Evolutionary conservation across 2,797 vertebrate genomes (phyloP).

Genomic region (Typhlichthys subterraneus): DNA sequence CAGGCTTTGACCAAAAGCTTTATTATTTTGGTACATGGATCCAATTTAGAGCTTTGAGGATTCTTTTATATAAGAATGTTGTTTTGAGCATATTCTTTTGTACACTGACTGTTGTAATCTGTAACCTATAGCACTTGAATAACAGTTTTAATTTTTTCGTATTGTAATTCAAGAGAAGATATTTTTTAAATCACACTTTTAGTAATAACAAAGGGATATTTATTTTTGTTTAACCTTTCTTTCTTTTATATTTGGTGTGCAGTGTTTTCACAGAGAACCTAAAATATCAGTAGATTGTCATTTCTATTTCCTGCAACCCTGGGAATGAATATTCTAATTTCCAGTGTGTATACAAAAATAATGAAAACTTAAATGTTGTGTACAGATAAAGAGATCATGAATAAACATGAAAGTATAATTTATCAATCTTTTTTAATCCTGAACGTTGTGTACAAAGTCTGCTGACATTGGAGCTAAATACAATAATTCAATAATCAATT

Average conservation of each 20-base stretch:
- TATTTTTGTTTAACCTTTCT: constrained; percentile 47
- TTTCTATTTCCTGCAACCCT: too few species aligned
- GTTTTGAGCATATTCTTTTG: constrained; percentile 16
- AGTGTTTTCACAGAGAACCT: too few species aligned
- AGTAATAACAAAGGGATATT: constrained; percentile 58
- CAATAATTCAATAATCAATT: too few species aligned
- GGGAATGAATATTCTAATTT: too few species aligned
- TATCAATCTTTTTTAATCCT: too few species aligned
- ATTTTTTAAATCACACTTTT: constrained; percentile 26
- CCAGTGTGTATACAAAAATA: too few species aligned
- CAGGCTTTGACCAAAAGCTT: background rate
- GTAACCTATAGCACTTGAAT: constrained; percentile 43
- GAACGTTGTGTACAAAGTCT: too few species aligned
- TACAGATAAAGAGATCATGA: too few species aligned
- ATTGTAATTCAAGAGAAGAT: constrained; percentile 28
- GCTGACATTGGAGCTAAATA: too few species aligned
- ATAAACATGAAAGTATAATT: too few species aligned
- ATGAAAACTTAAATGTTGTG: too few species aligned
- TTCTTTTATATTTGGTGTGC: constrained; percentile 5
- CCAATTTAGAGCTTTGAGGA: background rate
- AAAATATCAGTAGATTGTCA: too few species aligned
- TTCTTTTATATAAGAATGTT: constrained; percentile 36
- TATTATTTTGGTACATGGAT: background rate
- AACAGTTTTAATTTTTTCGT: constrained; percentile 18
- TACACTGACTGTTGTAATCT: constrained; percentile 30